phyloP scores from a whole-genome alignment of 2,888 invertebrate genomes.

The Yponomeuta plumbellus region DNA sequence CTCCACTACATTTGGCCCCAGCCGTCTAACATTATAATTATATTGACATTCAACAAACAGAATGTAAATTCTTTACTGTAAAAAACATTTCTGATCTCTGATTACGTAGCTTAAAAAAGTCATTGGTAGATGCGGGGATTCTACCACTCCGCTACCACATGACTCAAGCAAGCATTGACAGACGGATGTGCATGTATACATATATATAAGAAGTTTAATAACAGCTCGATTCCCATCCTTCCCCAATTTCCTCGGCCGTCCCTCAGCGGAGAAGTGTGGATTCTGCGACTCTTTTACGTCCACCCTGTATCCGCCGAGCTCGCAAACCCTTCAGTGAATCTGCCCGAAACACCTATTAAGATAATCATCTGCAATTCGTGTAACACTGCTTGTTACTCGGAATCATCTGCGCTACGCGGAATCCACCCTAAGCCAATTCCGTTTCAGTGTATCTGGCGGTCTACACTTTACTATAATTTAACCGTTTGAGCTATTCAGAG shows the following conservation, averaged over 20 bases:
- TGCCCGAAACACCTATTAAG: constrained; percentile 57
- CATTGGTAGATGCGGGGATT: too few species aligned
- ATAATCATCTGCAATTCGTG: constrained; percentile 62
- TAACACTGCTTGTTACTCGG: constrained; percentile 9
- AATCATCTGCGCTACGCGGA: not conserved
- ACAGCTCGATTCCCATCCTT: not conserved
- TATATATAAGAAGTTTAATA: too few species aligned
- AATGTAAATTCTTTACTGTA: too few species aligned
- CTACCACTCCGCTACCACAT: too few species aligned
- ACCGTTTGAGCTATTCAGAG: too few species aligned
- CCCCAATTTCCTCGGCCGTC: not conserved
- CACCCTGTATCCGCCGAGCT: constrained; percentile 16
- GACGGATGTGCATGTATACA: too few species aligned
- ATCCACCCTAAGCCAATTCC: not conserved
- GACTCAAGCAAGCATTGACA: too few species aligned
- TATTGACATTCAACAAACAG: too few species aligned
- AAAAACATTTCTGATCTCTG: too few species aligned
- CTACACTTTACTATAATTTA: not conserved
- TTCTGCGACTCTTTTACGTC: not conserved
- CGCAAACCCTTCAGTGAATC: constrained; percentile 46
- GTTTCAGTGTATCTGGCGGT: not conserved
- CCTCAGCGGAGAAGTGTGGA: not conserved
- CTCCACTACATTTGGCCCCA: too few species aligned
- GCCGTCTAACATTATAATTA: too few species aligned
- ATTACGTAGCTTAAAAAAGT: too few species aligned